Conservation (phyloP, 1,140 invertebrate genomes). For the Drosophila virilis region DNA sequence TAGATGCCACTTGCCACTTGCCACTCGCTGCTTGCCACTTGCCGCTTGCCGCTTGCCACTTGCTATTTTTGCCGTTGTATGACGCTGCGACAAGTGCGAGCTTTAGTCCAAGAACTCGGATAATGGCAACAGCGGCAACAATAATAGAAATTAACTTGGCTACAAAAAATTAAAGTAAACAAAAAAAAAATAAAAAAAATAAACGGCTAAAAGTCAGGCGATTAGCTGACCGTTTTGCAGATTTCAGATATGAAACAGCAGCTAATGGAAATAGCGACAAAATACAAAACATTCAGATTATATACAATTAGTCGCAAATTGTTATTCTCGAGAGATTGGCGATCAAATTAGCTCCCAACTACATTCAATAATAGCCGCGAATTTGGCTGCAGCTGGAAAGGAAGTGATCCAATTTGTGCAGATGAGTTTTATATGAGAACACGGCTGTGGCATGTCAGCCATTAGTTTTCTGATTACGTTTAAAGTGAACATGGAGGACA, state of each 20-base stretch:
- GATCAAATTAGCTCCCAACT: constrained; percentile 35
- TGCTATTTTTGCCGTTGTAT: constrained; percentile 18
- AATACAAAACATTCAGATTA: constrained; percentile 25
- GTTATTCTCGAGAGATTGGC: constrained; percentile 25
- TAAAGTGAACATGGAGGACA: background rate
- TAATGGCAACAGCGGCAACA: constrained; percentile 36
- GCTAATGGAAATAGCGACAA: constrained; percentile 46
- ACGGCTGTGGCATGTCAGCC: background rate
- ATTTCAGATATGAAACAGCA: constrained; percentile 44
- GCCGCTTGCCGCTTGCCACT: constrained; percentile 20
- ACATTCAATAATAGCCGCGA: constrained; percentile 22
- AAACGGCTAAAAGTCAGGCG: constrained; percentile 42
- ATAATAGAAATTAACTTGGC: constrained; percentile 47
- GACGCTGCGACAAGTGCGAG: constrained; percentile 61
- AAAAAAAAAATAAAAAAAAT: constrained; percentile 42
- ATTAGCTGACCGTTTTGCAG: constrained; percentile 67
- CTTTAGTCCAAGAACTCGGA: constrained; percentile 26
- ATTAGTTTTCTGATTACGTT: background rate
- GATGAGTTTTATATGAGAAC: constrained; percentile 22
- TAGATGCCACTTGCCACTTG: constrained; percentile 9
- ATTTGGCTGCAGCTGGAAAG: constrained; percentile 22
- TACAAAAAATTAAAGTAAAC: constrained; percentile 10
- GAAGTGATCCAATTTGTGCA: background rate
- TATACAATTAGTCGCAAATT: constrained; percentile 41
- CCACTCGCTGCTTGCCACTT: constrained; percentile 30